Evolutionary conservation across 2,888 invertebrate genomes (phyloP), one percentile per base, ranked within the genome.

Genomic region (Quadriops clusia): DNA sequence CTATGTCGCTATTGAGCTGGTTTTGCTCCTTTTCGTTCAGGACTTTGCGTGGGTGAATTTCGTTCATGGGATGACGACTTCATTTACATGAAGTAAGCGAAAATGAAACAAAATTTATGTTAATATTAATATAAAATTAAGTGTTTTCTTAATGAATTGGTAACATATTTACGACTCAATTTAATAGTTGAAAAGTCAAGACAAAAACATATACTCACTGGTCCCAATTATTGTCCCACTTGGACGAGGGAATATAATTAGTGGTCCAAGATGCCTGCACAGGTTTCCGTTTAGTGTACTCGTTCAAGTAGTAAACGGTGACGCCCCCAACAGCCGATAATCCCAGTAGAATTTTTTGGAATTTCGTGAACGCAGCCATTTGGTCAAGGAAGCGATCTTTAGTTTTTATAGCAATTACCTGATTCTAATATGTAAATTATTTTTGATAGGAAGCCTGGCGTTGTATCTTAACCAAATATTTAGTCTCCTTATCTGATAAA

Each of bases 211-310:
- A 17, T 36, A 64, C 72, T 70, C 67, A 81, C 80, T 74, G 78
- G 58, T 91, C 91, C 91, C 91, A 91, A 61, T 91, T 87, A 30
- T 63, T 65, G 46, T 90, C 81, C 91, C 91, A 91, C 51, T 74
- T 72, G 0, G 77, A 65, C 32, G 70, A 67, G 1, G 80, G 76
- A 1, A 62, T 63, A 42, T 65, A 70, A 57, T 72, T 72, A 4
- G 75, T 74, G 1, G 80, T 81, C 79, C 79, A 80, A 0, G 80
- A 76, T 44, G 72, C 71, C 21, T 66, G 57, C 1, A 70, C 78
- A 25, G 51, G 41, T 11, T 41, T 66, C 62, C 23, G 60, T 54
- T 43, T 62, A 47, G 38, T 22, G 5, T 39, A 36, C 15, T 34
- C 17, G 27, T 38, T 38, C 3, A 34, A 15, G 21, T 44, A 44